Conservation (phyloP, 2,797 vertebrate genomes). For the Darevskia nairensis region DNA sequence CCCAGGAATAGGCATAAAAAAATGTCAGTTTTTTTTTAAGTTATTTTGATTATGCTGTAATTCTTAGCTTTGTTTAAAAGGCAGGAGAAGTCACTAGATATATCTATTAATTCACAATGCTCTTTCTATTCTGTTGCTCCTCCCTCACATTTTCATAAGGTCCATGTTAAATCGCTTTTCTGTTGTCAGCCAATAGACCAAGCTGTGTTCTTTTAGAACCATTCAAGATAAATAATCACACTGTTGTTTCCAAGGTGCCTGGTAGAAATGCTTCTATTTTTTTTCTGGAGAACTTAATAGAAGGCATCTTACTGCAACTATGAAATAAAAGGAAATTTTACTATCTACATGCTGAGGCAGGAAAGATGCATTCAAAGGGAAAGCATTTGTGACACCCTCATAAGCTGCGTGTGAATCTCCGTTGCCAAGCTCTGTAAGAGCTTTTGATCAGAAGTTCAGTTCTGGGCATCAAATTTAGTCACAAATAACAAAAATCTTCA, state of each 20-base stretch:
- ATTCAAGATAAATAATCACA: neutral
- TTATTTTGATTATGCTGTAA: neutral
- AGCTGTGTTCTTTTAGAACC: neutral
- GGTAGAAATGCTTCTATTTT: neutral
- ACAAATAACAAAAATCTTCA: neutral
- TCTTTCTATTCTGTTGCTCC: neutral
- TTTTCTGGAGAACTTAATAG: neutral
- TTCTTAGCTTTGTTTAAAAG: neutral
- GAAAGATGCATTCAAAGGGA: neutral
- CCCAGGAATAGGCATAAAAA: too few relatives aligned
- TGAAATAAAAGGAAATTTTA: neutral
- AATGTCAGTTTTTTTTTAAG: too few relatives aligned
- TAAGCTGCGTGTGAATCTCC: neutral
- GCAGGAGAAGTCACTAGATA: neutral
- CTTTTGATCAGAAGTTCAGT: neutral
- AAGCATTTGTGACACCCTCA: neutral
- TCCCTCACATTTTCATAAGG: neutral
- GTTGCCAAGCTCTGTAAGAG: slow-evolving; percentile 5
- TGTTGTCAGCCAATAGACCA: neutral
- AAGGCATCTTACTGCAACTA: neutral
- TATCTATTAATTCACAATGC: neutral
- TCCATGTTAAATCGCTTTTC: neutral
- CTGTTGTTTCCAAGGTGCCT: neutral
- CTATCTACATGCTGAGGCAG: neutral
- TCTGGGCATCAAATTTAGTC: neutral